phyloP scores from a whole-genome alignment of 1,140 invertebrate genomes.

The Pygmarrhopalites habei region DNA sequence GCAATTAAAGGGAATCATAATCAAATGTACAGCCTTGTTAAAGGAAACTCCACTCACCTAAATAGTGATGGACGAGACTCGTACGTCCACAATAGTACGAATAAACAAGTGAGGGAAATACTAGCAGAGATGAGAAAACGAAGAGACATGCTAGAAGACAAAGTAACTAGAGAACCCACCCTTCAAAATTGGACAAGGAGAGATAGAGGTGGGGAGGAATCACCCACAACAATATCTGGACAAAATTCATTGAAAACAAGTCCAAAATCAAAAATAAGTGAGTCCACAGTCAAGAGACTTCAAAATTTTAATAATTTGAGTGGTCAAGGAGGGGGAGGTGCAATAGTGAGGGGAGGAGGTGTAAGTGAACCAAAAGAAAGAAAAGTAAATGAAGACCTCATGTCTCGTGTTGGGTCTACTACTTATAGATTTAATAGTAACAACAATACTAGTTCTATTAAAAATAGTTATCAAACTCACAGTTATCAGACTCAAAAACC shows the following conservation, averaged over 20 bases:
- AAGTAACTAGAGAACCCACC: not conserved
- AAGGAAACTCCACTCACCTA: no score
- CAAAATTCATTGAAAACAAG: no score
- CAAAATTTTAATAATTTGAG: no score
- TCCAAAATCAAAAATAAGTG: not conserved
- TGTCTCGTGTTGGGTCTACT: not conserved
- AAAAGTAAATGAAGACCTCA: no score
- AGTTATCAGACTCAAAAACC: no score
- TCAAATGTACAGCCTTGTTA: no score
- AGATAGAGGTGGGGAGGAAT: no score
- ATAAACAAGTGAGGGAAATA: slow-evolving; percentile 14
- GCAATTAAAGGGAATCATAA: no score
- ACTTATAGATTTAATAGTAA: not conserved
- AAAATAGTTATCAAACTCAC: no score
- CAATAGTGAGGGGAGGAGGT: not conserved
- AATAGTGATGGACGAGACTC: no score
- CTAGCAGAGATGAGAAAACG: slow-evolving; percentile 11
- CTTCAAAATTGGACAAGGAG: not conserved
- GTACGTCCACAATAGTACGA: not conserved
- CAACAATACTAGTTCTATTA: not conserved
- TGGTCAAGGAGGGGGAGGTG: no score
- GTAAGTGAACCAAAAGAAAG: no score
- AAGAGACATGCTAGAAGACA: slow-evolving; percentile 11
- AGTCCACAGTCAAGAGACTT: not conserved
- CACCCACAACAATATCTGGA: not conserved